Percentiles rank a stretch among this genome's conserved stretches.
Evolutionary conservation across 2,797 vertebrate genomes (phyloP).

Genomic region (Bovichtus diacanthus): DNA sequence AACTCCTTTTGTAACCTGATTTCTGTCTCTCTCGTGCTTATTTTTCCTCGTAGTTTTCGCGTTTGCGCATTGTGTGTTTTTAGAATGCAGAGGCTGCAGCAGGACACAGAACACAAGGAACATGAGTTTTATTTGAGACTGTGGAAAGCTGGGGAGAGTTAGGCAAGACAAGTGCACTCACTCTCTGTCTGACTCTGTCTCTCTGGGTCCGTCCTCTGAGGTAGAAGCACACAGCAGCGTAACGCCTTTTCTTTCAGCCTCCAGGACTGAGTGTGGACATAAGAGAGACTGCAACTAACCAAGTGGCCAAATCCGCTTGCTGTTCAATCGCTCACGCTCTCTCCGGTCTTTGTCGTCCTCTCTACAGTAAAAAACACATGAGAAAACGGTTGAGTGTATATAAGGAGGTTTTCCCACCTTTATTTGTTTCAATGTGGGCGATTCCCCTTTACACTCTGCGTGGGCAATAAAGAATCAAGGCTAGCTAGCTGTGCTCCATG

Average conservation of each 20-base stretch:
- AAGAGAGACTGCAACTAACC: constrained; percentile 54
- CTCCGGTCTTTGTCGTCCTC: constrained; percentile 36
- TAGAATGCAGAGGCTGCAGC: constrained; percentile 31
- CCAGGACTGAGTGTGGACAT: constrained; percentile 63
- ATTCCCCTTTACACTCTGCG: background rate
- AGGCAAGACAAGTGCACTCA: constrained; percentile 66
- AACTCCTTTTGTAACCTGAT: background rate
- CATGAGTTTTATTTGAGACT: constrained; percentile 57
- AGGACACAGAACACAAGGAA: constrained; percentile 28
- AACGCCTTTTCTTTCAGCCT: constrained; percentile 71
- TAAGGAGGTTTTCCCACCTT: constrained; percentile 16
- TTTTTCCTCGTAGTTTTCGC: background rate
- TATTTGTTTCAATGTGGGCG: constrained; percentile 13
- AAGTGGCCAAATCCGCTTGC: constrained; percentile 74
- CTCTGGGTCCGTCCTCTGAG: constrained; percentile 48
- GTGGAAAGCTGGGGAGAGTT: constrained; percentile 59
- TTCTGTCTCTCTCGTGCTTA: background rate
- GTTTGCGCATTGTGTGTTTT: constrained; percentile 10
- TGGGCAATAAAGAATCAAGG: constrained; percentile 23
- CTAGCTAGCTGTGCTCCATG: constrained; percentile 42
- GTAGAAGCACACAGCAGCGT: constrained; percentile 55
- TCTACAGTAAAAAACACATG: constrained; percentile 26
- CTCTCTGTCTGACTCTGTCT: constrained; percentile 28
- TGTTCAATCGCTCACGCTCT: constrained; percentile 40
- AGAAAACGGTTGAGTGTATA: background rate